Evolutionary conservation across 2,797 vertebrate species (phyloP), one percentile per base, ranked within the genome.

Genomic region (Melanogrammus aeglefinus): DNA sequence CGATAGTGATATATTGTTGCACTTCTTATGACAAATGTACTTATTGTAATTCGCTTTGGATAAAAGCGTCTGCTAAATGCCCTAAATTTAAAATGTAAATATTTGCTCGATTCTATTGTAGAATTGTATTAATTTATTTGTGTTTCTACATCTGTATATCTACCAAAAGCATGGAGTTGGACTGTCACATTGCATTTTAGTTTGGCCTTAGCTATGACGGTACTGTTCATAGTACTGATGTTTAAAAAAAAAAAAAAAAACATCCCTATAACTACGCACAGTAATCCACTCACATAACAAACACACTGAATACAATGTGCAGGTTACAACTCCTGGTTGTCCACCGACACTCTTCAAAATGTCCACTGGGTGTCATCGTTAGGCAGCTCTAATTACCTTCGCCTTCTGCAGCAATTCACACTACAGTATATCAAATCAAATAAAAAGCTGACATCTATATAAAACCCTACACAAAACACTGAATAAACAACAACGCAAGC

Each of bases 341-440:
- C 69, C 27, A 71, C 69, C 29, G 27, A 13, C 78, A 86, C 29
- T 89, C 86, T 7, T 63, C 24, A 12, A 0, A 51, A 21, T 66
- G 31, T 77, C 91, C 93, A 91, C 91, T 79, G 86, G 89, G 80
- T 81, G 91, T 81, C 90, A 76, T 24, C 0, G 41, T 57, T 80
- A 39, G 69, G 47, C 69, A 82, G 77, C 4, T 47, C 33, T 73
- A 73, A 39, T 16, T 6, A 14, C 39, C 27, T 73, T 13, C 69
- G 13, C 13, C 27, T 33, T 71, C 1, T 33, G 69, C n/a, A 18
- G 6, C 16, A 63, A 24, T 63, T 63, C 57, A 63, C n/a, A 2
- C 57, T 63, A 63, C n/a, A 2, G n/a, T 63, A n/a, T 24, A 63
- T 63, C 6, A 63, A 63, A 63, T n/a, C 57, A 63, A 63, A 63